Conservation (phyloP, 2,888 invertebrate genomes). For the Cloeon dipterum region DNA sequence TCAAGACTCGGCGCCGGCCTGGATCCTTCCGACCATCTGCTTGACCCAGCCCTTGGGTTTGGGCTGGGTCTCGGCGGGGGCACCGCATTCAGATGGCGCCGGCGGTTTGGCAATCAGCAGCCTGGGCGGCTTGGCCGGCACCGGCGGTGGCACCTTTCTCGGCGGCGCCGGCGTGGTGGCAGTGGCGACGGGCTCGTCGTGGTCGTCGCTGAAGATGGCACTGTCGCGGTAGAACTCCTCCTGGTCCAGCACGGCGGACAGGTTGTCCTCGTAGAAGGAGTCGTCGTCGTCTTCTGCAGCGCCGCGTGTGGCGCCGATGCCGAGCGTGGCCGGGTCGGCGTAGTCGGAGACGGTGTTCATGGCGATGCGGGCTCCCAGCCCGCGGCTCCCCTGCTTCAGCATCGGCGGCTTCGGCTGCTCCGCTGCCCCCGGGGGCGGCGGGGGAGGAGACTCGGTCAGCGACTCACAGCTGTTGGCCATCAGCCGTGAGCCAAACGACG, state of each 20-base stretch:
- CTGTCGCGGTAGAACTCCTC: constrained; percentile 54
- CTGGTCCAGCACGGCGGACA: constrained; percentile 39
- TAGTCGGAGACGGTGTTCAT: constrained; percentile 14
- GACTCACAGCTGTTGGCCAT: neutral
- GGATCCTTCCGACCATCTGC: constrained; percentile 48
- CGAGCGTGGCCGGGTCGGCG: constrained; percentile 1
- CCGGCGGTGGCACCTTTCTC: constrained; percentile 34
- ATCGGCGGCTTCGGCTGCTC: constrained; percentile 6
- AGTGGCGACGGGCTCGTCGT: constrained; percentile 26
- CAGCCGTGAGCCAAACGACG: neutral
- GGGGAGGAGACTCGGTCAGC: neutral
- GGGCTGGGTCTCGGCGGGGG: constrained; percentile 16
- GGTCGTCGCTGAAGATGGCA: constrained; percentile 59
- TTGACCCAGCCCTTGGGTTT: constrained; percentile 43
- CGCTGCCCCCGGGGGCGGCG: constrained; percentile 5
- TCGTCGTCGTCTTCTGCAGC: constrained; percentile 28
- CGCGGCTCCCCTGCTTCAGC: constrained; percentile 33
- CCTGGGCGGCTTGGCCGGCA: constrained; percentile 31
- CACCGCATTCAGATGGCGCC: constrained; percentile 9
- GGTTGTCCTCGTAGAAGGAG: constrained; percentile 52
- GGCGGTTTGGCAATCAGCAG: constrained; percentile 1
- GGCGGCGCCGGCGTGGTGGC: neutral
- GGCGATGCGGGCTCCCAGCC: constrained; percentile 69
- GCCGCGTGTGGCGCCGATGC: neutral
- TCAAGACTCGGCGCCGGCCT: constrained; percentile 13